These are phyloP conservation scores for Babyrousa celebensis DNA, from an alignment of 2,797 vertebrate genomes.

Conservation along the genomic window DNA sequence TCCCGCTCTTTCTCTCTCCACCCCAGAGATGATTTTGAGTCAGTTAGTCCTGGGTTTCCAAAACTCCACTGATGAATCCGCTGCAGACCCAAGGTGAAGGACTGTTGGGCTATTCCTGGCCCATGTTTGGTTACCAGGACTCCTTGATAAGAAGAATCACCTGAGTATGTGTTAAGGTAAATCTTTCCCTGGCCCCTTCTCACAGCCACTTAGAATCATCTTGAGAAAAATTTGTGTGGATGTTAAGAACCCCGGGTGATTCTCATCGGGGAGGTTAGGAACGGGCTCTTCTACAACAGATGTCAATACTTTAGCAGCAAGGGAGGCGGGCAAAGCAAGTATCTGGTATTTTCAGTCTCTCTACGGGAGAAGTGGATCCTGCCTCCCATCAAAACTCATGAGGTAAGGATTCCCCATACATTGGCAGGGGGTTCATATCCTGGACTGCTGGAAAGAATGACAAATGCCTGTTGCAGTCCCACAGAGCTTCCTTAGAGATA, in stretches of 20 bases:
- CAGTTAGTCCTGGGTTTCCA: background rate
- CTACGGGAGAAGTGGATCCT: background rate
- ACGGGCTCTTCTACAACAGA: background rate
- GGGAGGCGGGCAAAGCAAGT: background rate
- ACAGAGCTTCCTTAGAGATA: background rate
- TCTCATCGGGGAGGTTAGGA: background rate
- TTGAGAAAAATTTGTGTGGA: background rate
- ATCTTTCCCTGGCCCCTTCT: background rate
- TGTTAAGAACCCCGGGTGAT: background rate
- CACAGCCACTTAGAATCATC: background rate
- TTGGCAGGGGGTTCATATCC: background rate
- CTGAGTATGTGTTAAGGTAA: background rate
- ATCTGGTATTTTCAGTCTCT: background rate
- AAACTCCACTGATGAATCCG: background rate
- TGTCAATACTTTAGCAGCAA: background rate
- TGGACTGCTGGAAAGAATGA: background rate
- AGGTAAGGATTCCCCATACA: background rate
- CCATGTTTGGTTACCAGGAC: background rate
- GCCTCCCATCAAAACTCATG: background rate
- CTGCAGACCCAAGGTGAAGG: background rate
- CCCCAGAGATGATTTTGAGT: background rate
- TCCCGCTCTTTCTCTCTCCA: background rate
- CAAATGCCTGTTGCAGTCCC: background rate
- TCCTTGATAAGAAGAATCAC: conserved; percentile 14
- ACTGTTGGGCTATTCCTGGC: too few relatives aligned